Base-by-base conservation (phyloP, 2,888 invertebrate genomes). In the Thalpophila matura region DNA sequence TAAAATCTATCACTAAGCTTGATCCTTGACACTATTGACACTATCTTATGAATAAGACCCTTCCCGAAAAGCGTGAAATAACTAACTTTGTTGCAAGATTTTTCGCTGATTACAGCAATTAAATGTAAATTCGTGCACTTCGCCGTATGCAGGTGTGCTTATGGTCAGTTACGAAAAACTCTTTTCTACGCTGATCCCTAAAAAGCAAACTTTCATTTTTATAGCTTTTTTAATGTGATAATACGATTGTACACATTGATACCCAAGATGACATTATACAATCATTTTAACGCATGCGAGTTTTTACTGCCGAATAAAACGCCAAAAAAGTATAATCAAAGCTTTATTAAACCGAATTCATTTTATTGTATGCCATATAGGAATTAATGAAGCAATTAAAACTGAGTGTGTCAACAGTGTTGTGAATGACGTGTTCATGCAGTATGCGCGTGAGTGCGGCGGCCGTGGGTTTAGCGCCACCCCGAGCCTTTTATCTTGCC, bases 291-390 rank as follows among this genome's bases (percentile, higher is more conserved):
- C 14, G 12, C 38, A 29, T 6, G 4, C 10, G n/a, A 9, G 0
- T 33, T 71, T 62, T 71, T 37, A 72, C 3, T 33, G 37, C 46
- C 42, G 37, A 64, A 72, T 68, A 56, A 71, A 69, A 56, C 29
- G 18, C 24, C 45, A 47, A 53, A 57, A 33, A 50, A 16, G 38
- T 50, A n/a, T 40, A 55, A 37, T 10, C 6, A 64, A 56, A 35
- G 14, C 4, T 37, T 63, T 54, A 67, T 51, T 24, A 56, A 47
- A 47, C 9, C 42, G 16, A 56, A 29, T 29, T 47, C 6, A 29
- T 69, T 69, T 72, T 49, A 69, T 45, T 47, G 38, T 65, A 2
- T 6, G 14, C 57, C 57, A 5, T 69, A 57, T 4, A 56, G 0
- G 66, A 51, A 42, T 65, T 51, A 43, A 72, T 18, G 16, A 2